Evolutionary conservation across 2,113 vertebrate genomes (phyloP), one percentile per base, ranked within the genome.

Genomic region (Microcebus ravelobensis): DNA sequence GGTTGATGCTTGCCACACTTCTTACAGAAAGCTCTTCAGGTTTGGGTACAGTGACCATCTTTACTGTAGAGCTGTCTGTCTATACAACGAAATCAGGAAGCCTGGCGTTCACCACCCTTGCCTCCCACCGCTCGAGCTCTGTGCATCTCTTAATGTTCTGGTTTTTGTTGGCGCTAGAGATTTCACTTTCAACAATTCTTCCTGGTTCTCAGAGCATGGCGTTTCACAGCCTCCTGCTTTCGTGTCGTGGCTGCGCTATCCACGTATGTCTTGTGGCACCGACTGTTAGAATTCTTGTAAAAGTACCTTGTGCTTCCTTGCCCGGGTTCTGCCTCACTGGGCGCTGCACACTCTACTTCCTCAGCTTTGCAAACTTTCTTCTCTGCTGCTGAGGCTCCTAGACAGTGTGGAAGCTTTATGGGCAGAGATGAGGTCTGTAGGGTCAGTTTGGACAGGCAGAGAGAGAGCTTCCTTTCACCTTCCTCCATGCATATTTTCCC

Each of bases 231-330:
- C 34, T 73, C 34, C 36, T 71, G 65, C 39, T 63, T 20, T 4
- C 34, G 34, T 8, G 34, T 11, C 3, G 2, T 0, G 39, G 81
- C 12, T n/a, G 17, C 5, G 7, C 6, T 5, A 8, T 81, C 42
- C 48, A 23, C 39, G 42, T 36, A 0, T 13, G 23, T 81, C 65
- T 87, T n/a, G 8, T 0, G 3, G 2, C 10, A 23, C 6, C 12
- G 15, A 27, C 57, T 17, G 67, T 39, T 14, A 27, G 14, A 61
- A 55, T 81, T 77, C n/a, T 36, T 31, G 65, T 29, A 21, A 29
- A 50, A 25, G 27, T 48, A 55, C n/a, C 29, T 67, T 42, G 36
- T 63, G 59, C 25, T 42, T 55, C 50, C 36, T 17, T 65, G 45
- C 10, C 5, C 20, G 42, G 50, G 20, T 29, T 73, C 15, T 50